These are phyloP conservation scores for Apamea sordens DNA, from an alignment of 2,888 invertebrate species.

Conservation along the genomic window DNA sequence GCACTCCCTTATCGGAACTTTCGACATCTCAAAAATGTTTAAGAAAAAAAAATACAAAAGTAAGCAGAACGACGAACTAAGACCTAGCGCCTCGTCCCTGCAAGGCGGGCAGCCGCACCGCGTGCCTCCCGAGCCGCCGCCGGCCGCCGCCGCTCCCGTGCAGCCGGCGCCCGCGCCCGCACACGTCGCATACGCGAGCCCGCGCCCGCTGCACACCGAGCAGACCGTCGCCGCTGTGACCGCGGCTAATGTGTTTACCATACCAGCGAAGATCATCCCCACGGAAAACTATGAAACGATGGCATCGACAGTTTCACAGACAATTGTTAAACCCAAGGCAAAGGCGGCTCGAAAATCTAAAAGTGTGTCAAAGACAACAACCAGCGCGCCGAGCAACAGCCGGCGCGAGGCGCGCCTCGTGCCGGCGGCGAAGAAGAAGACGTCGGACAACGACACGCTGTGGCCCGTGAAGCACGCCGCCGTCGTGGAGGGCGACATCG, in stretches of 20 bases:
- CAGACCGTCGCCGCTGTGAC: not conserved
- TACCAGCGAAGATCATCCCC: constrained; percentile 51
- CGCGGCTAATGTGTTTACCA: constrained; percentile 27
- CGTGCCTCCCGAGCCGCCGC: not conserved
- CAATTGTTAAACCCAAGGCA: constrained; percentile 32
- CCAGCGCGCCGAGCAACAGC: constrained; percentile 14
- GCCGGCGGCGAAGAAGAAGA: constrained; percentile 68
- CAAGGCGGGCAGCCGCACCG: constrained; percentile 45
- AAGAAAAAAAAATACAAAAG: constrained; percentile 73
- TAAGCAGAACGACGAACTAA: constrained; percentile 53
- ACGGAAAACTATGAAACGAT: constrained; percentile 42
- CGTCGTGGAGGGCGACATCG: constrained; percentile 95
- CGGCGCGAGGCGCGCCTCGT: constrained; percentile 58
- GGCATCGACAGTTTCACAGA: not conserved
- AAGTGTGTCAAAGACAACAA: constrained; percentile 39
- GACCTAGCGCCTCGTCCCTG: constrained; percentile 74
- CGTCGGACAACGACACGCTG: constrained; percentile 73
- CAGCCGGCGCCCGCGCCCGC: not conserved
- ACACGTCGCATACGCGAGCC: not conserved
- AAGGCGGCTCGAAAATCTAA: constrained; percentile 64
- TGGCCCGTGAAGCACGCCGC: constrained; percentile 96
- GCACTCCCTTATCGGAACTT: constrained; percentile 81
- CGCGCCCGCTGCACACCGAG: not conserved
- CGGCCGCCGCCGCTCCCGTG: not conserved
- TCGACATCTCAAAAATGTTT: constrained; percentile 82